These are phyloP conservation scores for Margaritifera margaritifera DNA, from an alignment of 2,888 invertebrate species.

Conservation along the genomic window DNA sequence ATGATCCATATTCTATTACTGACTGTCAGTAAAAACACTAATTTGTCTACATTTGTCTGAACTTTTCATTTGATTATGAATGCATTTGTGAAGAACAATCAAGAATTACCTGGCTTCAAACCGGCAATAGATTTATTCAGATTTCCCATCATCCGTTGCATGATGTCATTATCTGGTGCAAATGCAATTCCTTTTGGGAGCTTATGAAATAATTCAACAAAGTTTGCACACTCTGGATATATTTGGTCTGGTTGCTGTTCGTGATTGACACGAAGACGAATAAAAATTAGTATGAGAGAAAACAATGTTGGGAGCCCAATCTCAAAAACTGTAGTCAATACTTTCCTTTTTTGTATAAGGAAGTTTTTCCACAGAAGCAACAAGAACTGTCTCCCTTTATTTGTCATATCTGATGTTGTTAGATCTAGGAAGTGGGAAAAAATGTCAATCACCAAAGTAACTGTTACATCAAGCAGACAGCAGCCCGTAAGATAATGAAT, in stretches of 20 bases:
- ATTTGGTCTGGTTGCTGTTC: constrained; percentile 66
- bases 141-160: constrained; percentile 44
- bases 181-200: constrained; percentile 45
- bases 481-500: too few species aligned
- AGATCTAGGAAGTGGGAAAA: too few species aligned
- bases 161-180: constrained; percentile 42
- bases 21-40: too few species aligned
- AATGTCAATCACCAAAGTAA: too few species aligned
- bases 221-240: constrained; percentile 52
- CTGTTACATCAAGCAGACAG: too few species aligned
- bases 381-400: constrained; percentile 74
- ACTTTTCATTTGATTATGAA: too few species aligned
- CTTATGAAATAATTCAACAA: constrained; percentile 19
- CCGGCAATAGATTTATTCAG: not conserved
- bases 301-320: constrained; percentile 73
- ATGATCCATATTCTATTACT: too few species aligned
- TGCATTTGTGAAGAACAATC: too few species aligned
- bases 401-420: constrained; percentile 13
- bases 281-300: constrained; percentile 79
- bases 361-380: constrained; percentile 90
- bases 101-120: constrained; percentile 1
- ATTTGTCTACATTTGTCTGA: too few species aligned
- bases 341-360: constrained; percentile 83
- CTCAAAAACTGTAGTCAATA: constrained; percentile 81
- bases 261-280: constrained; percentile 81